Percentiles rank a stretch among this genome's conserved stretches.
phyloP scores from a whole-genome alignment of 2,888 invertebrate genomes.

The Chymomyza procnemis region DNA sequence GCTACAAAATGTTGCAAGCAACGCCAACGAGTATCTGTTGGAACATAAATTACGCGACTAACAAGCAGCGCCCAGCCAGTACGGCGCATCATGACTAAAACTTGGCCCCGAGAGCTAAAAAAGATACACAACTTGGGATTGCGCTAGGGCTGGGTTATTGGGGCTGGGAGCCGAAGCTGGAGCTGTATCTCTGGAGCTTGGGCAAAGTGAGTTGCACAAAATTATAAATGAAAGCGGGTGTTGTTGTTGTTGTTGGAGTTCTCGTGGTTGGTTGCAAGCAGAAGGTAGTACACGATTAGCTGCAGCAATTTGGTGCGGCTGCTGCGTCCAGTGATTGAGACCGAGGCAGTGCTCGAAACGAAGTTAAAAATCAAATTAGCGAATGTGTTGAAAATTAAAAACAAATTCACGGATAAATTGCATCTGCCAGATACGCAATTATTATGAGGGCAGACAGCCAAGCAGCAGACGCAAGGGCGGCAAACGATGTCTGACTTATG shows the following conservation, averaged over 20 bases:
- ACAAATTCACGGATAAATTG: constrained; percentile 79
- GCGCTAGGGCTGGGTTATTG: constrained; percentile 3
- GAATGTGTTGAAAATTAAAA: constrained; percentile 79
- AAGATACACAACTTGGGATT: constrained; percentile 45
- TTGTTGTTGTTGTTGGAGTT: constrained; percentile 49
- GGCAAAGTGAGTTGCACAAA: constrained; percentile 68
- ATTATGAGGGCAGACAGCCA: constrained; percentile 64
- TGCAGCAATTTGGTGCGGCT: constrained; percentile 64
- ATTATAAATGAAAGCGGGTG: constrained; percentile 73
- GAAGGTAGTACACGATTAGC: constrained; percentile 62
- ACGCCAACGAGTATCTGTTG: constrained; percentile 76
- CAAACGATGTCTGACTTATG: constrained; percentile 50
- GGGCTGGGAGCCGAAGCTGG: constrained; percentile 6
- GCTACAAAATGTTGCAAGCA: constrained; percentile 44
- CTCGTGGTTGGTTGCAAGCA: constrained; percentile 40
- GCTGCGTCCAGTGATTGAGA: constrained; percentile 60
- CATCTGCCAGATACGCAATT: constrained; percentile 77
- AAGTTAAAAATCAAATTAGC: constrained; percentile 79
- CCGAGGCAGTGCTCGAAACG: constrained; percentile 72
- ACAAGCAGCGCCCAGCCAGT: constrained; percentile 73
- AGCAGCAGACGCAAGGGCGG: constrained; percentile 18
- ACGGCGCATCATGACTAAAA: constrained; percentile 29
- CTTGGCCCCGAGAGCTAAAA: constrained; percentile 60
- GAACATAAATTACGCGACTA: constrained; percentile 77
- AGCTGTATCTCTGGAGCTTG: constrained; percentile 27